phyloP scores from a whole-genome alignment of 2,888 invertebrate genomes.

The Athalia circularis region DNA sequence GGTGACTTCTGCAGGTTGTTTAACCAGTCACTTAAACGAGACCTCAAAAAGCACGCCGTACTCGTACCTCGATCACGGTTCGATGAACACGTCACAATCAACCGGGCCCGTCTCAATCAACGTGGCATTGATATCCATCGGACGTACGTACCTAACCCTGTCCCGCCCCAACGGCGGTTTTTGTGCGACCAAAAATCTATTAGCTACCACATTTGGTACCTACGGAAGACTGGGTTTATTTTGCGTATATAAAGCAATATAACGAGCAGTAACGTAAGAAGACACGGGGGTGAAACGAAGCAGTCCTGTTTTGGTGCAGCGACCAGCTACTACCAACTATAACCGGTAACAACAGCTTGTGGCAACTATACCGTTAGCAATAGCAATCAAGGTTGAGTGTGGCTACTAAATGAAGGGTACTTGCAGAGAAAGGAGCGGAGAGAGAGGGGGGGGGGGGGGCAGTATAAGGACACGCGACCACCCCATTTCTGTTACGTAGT shows the following conservation, averaged over 20 bases:
- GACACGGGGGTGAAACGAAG: background rate
- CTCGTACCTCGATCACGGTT: constrained; percentile 17
- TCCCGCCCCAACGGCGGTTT: constrained; percentile 53
- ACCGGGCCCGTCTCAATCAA: constrained; percentile 71
- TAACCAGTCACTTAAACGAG: constrained; percentile 40
- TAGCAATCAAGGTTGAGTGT: constrained; percentile 52
- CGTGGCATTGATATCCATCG: constrained; percentile 69
- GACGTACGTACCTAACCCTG: constrained; percentile 42
- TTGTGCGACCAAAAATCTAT: constrained; percentile 68
- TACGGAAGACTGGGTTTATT: background rate
- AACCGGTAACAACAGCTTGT: constrained; percentile 39
- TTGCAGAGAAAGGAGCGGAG: background rate
- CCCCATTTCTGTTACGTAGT: constrained; percentile 40
- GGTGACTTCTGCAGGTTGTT: constrained; percentile 2
- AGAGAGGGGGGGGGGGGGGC: constrained; percentile 2
- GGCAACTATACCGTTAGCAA: constrained; percentile 41
- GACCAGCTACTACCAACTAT: background rate
- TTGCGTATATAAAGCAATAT: constrained; percentile 2
- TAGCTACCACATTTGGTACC: constrained; percentile 56
- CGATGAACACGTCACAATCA: constrained; percentile 71
- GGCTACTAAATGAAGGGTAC: constrained; percentile 57
- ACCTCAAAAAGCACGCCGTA: constrained; percentile 38
- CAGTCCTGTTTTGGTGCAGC: background rate
- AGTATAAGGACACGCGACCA: constrained; percentile 43
- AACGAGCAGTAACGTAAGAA: constrained; percentile 23